Evolutionary conservation across 2,113 vertebrate genomes (phyloP), one percentile per base, ranked within the genome.

Genomic region (Antigone vipio): DNA sequence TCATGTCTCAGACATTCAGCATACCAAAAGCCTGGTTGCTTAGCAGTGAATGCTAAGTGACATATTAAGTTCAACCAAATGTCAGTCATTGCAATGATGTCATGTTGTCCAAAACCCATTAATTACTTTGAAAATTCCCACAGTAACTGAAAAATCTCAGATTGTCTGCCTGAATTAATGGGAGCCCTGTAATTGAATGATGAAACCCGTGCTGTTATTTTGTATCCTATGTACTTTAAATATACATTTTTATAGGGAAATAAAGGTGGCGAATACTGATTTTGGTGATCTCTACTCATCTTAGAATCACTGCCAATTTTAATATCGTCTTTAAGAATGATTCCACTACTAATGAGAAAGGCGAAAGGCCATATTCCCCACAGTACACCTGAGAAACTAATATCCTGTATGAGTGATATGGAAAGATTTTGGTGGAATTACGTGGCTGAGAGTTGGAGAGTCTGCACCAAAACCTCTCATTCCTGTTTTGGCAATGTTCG

Each of bases 101-200:
- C 92, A 94, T 95, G 80, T 92, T 94, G 95, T 95, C 91, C 94
- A 92, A 95, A 91, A 49, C 80, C 80, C 95, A 93, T 95, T 97
- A 96, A 97, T 96, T 96, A 78, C 94, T 93, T 89, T 17, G 93
- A 85, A 95, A 94, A 97, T 97, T 97, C 94, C 95, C 92, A 96
- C 95, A 96, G 83, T 92, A 96, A 93, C 95, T 89, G 93, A 94
- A 97, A 97, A 97, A 96, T 96, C 91, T 95, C 92, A 56, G 77
- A 94, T 96, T 97, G 95, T 96, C 92, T 97, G 96, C 95, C 83
- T 96, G 88, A 95, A 95, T 96, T 97, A 96, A 87, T 95, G 62
- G 78, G 90, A 89, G 64, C n/a, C 44, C 38, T 75, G 86, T 95
- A 96, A 92, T 85, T 93, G 88, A 94, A 60, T 42, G 91, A 68